Evolutionary conservation across 2,888 invertebrate species (phyloP).

Genomic region (Drosophila silvestris): DNA sequence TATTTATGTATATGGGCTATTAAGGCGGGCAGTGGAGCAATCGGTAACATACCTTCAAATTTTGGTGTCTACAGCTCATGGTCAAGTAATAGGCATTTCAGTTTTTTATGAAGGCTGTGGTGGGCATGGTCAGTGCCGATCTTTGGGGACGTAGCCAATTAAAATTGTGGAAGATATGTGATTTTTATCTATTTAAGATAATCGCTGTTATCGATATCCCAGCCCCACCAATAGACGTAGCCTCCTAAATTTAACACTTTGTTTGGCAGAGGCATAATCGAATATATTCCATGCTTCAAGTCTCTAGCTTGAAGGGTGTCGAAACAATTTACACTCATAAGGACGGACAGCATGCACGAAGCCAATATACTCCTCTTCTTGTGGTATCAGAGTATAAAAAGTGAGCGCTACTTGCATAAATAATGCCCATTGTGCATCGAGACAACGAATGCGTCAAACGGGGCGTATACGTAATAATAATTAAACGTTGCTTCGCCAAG

Average conservation of each 20-base stretch:
- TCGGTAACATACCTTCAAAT: neutral
- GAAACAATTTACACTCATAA: too few relatives aligned
- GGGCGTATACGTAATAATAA: constrained; percentile 77
- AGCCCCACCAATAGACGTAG: too few relatives aligned
- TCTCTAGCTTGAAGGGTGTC: neutral
- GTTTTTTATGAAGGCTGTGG: neutral
- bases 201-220: too few relatives aligned
- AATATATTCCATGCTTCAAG: neutral
- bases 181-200: neutral
- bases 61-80: neutral
- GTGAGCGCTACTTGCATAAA: neutral
- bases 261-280: too few relatives aligned
- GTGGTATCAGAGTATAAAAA: neutral
- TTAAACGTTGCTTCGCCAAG: constrained; percentile 52
- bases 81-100: neutral
- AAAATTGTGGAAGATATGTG: neutral
- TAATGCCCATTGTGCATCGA: constrained; percentile 28
- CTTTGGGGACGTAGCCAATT: neutral
- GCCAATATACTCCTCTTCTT: neutral
- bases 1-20: neutral
- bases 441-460: constrained; percentile 15
- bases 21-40: too few relatives aligned
- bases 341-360: neutral
- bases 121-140: neutral
- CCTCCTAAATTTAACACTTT: too few relatives aligned